Evolutionary conservation across 2,888 invertebrate genomes (phyloP).

Genomic region (Nomada ferruginata): DNA sequence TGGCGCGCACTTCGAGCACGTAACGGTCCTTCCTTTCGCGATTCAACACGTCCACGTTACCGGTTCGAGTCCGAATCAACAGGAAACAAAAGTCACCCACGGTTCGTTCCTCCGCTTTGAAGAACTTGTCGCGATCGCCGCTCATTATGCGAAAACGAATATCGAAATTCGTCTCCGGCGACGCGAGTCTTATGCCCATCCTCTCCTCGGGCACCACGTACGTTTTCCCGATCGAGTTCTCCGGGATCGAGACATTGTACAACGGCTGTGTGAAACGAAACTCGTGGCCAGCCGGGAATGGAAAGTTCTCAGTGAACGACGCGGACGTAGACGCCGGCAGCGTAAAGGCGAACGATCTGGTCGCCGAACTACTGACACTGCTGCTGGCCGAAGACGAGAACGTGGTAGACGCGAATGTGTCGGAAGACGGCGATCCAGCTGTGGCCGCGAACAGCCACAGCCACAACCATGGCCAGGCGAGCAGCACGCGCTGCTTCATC

Average conservation of each 20-base stretch:
- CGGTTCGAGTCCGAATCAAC: slow-evolving; percentile 94
- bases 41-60: slow-evolving; percentile 94
- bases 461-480: slow-evolving; percentile 82
- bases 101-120: slow-evolving; percentile 94
- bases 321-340: slow-evolving; percentile 45
- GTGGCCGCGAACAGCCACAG: slow-evolving; percentile 81
- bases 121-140: slow-evolving; percentile 95
- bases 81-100: slow-evolving; percentile 98
- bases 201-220: slow-evolving; percentile 91
- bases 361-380: slow-evolving; percentile 33
- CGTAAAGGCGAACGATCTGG: slow-evolving; percentile 50
- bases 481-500: slow-evolving; percentile 81
- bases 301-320: slow-evolving; percentile 46
- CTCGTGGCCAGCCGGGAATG: slow-evolving; percentile 70
- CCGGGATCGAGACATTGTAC: slow-evolving; percentile 96
- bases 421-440: slow-evolving; percentile 75
- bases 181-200: slow-evolving; percentile 90
- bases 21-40: slow-evolving; percentile 95
- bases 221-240: slow-evolving; percentile 96
- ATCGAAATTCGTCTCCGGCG: slow-evolving; percentile 82
- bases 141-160: slow-evolving; percentile 94
- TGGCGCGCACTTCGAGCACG: slow-evolving; percentile 91
- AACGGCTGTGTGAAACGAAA: slow-evolving; percentile 90
- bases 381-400: slow-evolving; percentile 46
- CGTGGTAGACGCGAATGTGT: slow-evolving; percentile 57